These are phyloP conservation scores for Aptenodytes patagonicus DNA, from an alignment of 2,113 vertebrate species.

Conservation along the genomic window DNA sequence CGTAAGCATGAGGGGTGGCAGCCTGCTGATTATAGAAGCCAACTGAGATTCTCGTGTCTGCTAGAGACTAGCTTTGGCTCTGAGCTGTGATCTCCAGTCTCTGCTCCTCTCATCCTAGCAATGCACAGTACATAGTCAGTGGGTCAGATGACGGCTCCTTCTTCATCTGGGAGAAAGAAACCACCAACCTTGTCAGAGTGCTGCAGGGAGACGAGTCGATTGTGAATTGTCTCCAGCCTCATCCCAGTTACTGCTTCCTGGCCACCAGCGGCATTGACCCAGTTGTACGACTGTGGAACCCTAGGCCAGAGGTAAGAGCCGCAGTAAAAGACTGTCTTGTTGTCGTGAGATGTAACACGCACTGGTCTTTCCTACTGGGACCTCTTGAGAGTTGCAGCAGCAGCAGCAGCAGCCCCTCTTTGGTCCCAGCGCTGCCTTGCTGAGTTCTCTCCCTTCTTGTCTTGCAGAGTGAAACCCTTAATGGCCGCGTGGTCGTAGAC, in stretches of 20 bases:
- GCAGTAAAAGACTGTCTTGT: accelerated
- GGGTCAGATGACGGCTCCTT: slow-evolving; percentile 98
- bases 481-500: slow-evolving; percentile 92
- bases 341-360: accelerated
- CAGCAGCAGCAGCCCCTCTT: background rate
- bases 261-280: slow-evolving; percentile 97
- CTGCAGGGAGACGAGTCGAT: slow-evolving; percentile 98
- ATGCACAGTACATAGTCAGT: slow-evolving; percentile 96
- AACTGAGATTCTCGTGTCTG: background rate
- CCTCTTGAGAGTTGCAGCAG: background rate
- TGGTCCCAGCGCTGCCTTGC: background rate
- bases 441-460: background rate
- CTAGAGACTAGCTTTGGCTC: background rate
- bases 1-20: background rate
- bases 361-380: accelerated
- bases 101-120: slow-evolving; percentile 74
- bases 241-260: slow-evolving; percentile 97
- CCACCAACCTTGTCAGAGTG: slow-evolving; percentile 93
- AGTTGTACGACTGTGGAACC: slow-evolving; percentile 94
- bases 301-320: slow-evolving; percentile 87
- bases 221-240: slow-evolving; percentile 97
- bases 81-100: background rate
- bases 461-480: slow-evolving; percentile 85
- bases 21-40: background rate
- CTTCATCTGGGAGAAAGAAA: slow-evolving; percentile 99